phyloP scores from a whole-genome alignment of 2,797 vertebrate genomes.

The Bucorvus abyssinicus region DNA sequence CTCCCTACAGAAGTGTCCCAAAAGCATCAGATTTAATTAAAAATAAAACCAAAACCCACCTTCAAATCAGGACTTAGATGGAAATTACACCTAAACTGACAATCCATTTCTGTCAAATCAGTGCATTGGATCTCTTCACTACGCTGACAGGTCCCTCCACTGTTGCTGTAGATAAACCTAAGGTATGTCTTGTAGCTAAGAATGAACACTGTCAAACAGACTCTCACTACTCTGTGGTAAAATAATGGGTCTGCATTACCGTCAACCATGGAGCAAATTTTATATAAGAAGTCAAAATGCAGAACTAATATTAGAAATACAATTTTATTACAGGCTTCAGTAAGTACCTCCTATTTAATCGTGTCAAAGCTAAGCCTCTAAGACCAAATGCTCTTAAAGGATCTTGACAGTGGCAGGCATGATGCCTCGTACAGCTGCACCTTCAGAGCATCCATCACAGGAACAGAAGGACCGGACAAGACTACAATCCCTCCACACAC shows the following conservation, averaged over 20 bases:
- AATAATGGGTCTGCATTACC: rapidly evolving
- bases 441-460: background rate
- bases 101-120: rapidly evolving
- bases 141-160: rapidly evolving
- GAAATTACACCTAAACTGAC: background rate
- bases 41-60: rapidly evolving
- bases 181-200: rapidly evolving
- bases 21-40: background rate
- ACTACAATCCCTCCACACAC: rapidly evolving
- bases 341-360: rapidly evolving
- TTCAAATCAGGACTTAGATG: background rate
- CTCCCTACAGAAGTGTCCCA: background rate
- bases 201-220: rapidly evolving
- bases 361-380: rapidly evolving
- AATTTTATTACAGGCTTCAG: rapidly evolving
- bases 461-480: rapidly evolving
- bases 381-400: rapidly evolving
- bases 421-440: rapidly evolving
- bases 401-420: rapidly evolving
- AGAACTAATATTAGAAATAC: rapidly evolving
- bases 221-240: background rate
- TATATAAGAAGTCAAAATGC: rapidly evolving
- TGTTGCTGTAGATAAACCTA: rapidly evolving
- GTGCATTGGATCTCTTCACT: background rate
- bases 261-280: rapidly evolving